phyloP scores from a whole-genome alignment of 2,113 vertebrate genomes.

The Cebidichthys violaceus region DNA sequence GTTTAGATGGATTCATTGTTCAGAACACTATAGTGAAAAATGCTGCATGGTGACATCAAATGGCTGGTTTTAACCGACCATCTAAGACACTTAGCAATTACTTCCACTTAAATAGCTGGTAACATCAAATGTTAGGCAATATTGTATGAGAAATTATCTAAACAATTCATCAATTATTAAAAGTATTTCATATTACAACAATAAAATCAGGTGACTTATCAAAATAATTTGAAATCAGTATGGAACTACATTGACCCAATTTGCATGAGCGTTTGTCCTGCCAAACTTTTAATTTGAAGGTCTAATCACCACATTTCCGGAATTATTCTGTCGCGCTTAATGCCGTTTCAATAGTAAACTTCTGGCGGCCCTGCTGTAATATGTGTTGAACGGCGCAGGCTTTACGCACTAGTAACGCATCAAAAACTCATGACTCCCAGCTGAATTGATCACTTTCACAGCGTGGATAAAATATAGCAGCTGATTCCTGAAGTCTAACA shows the following conservation, averaged over 20 bases:
- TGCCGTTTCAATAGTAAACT: not conserved
- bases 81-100: too few relatives aligned
- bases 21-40: not conserved
- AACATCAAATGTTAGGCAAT: not conserved
- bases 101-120: not conserved
- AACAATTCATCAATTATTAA: not conserved
- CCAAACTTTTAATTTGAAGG: slow-evolving; percentile 23
- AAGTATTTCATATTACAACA: not conserved
- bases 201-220: not conserved
- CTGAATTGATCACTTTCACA: slow-evolving; percentile 6
- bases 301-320: not conserved
- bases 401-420: slow-evolving; percentile 14
- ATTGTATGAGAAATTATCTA: not conserved
- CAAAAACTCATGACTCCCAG: slow-evolving; percentile 45
- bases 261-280: not conserved
- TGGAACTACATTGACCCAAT: not conserved
- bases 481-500: slow-evolving; percentile 39
- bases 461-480: slow-evolving; percentile 43
- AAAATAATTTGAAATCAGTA: not conserved
- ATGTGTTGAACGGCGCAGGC: slow-evolving; percentile 1
- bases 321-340: not conserved
- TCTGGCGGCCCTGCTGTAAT: not conserved
- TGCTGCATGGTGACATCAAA: not conserved
- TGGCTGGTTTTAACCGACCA: not conserved
- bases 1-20: not conserved